Conservation (phyloP, 2,888 invertebrate species). For the Mactromeris polynyma region DNA sequence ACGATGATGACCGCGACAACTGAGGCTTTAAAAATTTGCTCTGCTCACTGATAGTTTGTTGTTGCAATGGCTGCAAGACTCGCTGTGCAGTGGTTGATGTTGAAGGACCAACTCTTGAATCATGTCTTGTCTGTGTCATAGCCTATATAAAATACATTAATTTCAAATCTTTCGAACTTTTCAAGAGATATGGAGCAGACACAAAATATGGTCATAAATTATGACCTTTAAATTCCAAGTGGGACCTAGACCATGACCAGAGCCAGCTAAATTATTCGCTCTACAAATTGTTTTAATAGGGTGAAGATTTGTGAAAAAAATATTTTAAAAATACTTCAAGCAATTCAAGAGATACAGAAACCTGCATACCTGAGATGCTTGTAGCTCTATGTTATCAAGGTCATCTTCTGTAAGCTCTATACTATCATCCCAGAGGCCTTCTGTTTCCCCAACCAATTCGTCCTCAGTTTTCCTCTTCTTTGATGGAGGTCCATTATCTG, state of each 20-base stretch:
- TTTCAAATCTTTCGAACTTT: too few species aligned
- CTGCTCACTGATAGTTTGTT: not conserved
- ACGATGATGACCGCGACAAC: constrained; percentile 33
- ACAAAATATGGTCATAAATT: too few species aligned
- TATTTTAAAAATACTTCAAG: not conserved
- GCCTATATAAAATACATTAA: constrained; percentile 10
- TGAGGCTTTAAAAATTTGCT: constrained; percentile 36
- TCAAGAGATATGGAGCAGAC: too few species aligned
- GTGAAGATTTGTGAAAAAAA: too few species aligned
- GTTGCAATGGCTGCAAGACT: constrained; percentile 8
- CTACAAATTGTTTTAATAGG: too few species aligned
- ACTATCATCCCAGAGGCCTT: constrained; percentile 75
- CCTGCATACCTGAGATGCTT: constrained; percentile 66
- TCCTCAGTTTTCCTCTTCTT: constrained; percentile 76
- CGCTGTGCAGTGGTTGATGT: not conserved
- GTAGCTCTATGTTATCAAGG: constrained; percentile 64
- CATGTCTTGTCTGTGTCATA: constrained; percentile 15
- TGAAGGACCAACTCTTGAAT: not conserved
- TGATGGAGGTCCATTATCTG: constrained; percentile 62
- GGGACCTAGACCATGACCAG: too few species aligned
- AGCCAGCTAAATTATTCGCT: too few species aligned
- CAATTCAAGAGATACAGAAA: not conserved
- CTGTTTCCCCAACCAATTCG: constrained; percentile 65
- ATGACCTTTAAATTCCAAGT: too few species aligned
- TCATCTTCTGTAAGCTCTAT: constrained; percentile 75